Evolutionary conservation across 2,113 vertebrate species (phyloP), one percentile per base, ranked within the genome.

Genomic region (Scomber japonicus): DNA sequence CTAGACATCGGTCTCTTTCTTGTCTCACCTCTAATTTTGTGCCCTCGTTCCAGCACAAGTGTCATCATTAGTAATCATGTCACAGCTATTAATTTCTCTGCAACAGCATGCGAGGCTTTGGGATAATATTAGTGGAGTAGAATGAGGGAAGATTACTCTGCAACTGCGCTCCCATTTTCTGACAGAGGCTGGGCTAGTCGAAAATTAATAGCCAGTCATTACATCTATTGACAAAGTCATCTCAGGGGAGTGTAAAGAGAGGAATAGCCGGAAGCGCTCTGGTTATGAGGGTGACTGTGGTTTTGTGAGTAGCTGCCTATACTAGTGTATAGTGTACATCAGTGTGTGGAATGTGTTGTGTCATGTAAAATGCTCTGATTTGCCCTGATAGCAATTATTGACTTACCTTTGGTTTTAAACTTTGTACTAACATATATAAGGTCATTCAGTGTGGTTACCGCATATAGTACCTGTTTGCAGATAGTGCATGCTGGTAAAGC

Each of bases 121-220:
- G 15, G 56, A 78, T 44, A 65, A 68, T 77, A 40, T 74, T 75
- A 54, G 55, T 1, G 45, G 65, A 81, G 11, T 45, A 61, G 11
- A 82, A 27, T 35, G 61, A 72, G 4, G 21, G 10, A 54, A 65
- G 44, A 83, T 76, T 70, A 73, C 53, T 71, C 13, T 63, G 24
- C 62, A 74, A 66, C 78, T 71, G 64, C 5, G 17, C 48, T 35
- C 15, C 56, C 61, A 44, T 63, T 69, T 60, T 71, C 35, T 48
- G 35, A 49, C 24, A 55, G 78, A 55, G 30, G 59, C 19, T 17
- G 51, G 0, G 6, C 16, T 49, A 67, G 57, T 63, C 30, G 1
- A 87, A 68, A 80, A 86, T 85, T 4, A 80, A 74, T 57, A 62
- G 31, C 14, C 61, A 46, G 71, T 63, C 71, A 78, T 82, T 83